Evolutionary conservation across 2,888 invertebrate species (phyloP), one percentile per base, ranked within the genome.

Genomic region (Pterostichus niger): DNA sequence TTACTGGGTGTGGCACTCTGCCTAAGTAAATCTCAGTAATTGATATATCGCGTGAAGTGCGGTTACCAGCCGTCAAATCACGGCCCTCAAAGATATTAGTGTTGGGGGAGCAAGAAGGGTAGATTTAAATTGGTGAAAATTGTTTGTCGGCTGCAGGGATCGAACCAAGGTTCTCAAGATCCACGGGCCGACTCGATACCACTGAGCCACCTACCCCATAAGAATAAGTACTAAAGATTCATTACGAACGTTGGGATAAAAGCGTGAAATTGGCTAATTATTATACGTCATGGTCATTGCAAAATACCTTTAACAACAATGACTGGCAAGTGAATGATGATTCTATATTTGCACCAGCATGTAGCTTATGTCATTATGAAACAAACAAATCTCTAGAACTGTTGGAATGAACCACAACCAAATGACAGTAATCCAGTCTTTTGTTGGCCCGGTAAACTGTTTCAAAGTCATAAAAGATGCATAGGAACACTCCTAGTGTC

Each of bases 291-390:
- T 64, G 35, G 64, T 64, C 33, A 13, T 64, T n/a, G 24, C 59
- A 59, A 24, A 59, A 59, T 10, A 7, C 35, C 31, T 64, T 64
- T 35, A 64, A 35, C 64, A 64, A 35, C 64, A 64, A 64, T 64
- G 35, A 64, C 64, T 33, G 31, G 13, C 49, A 11, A n/a, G 11
- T 49, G 49, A 49, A n/a, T 49, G 13, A 49, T 49, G 49, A 40
- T 40, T 40, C 31, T 59, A 59, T 59, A 10, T 59, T 59, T 64
- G 64, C 31, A 64, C 40, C 64, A 35, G 35, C 64, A 64, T 13
- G 4, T 64, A 64, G 35, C 35, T 64, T 64, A 64, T 35, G 64
- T 64, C 33, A 64, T 40, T 33, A 6, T 13, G 33, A 64, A 64
- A 31, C 31, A 59, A 61, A 61, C 33, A 61, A 33, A 61, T 33